Base-by-base conservation (phyloP, 2,113 vertebrate genomes). In the Elachura formosa region DNA sequence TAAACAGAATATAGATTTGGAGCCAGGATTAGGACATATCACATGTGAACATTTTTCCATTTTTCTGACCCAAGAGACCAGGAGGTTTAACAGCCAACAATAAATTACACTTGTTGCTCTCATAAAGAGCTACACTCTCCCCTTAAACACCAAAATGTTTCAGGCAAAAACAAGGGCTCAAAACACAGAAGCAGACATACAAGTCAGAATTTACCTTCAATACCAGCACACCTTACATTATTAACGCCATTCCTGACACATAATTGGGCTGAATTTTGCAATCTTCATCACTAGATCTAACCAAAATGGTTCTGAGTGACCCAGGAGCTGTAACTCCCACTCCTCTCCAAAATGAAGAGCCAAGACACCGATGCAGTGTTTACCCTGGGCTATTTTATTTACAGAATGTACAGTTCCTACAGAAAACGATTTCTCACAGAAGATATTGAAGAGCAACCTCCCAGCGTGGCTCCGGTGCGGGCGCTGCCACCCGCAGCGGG, bases 331-430 rank as follows among this genome's bases (percentile, higher is more conserved):
- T 6, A 5, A 2, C 8, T 77, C 61, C 48, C 43, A 2, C 9
- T 21, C 28, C 31, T 51, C 31, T 31, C 59, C 49, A 25, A 28
- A 97, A 96, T 8, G 18, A 95, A 66, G 0, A 2, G 20, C 48
- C 81, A 6, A 31, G 79, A 95, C 78, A 81, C 67, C 34, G 3
- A 13, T 11, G 12, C 93, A 84, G 61, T 0, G 16, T 75, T 91
- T 4, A 51, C 58, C 52, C 87, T 12, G 6, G 52, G 31, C 85
- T 72, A 7, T 71, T 97, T 97, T 97, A 97, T 97, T 97, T 96
- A 96, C 95, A 96, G 1, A 80, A 96, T 93, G 48, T 86, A 96
- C 96, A 97, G 75, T n/a, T 96, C 90, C 93, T 75, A 96, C 90
- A 97, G 91, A 87, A 84, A 87, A 67, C 0, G 12, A 10, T 29